These are phyloP conservation scores for Hephaestus fuliginosus DNA, from an alignment of 2,797 vertebrate genomes.

Conservation along the genomic window DNA sequence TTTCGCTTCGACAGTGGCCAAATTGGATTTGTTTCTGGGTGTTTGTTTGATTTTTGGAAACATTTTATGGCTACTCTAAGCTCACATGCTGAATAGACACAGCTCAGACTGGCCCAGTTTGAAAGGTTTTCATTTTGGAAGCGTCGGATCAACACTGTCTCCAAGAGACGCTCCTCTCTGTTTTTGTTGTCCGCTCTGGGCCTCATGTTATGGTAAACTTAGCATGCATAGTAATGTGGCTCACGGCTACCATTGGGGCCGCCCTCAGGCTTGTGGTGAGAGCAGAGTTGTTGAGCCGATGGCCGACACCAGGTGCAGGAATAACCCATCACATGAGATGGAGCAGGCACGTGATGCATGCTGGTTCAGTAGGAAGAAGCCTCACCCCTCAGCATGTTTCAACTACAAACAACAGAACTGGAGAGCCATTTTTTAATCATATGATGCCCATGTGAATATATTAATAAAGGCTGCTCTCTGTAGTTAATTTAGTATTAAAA, in stretches of 20 bases:
- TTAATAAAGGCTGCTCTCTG: slow-evolving; percentile 19
- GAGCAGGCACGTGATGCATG: slow-evolving; percentile 23
- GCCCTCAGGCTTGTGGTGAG: slow-evolving; percentile 3
- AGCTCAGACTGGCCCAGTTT: slow-evolving; percentile 35
- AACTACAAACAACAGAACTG: slow-evolving; percentile 55
- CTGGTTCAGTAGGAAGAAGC: slow-evolving; percentile 33
- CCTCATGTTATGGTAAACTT: slow-evolving; percentile 16
- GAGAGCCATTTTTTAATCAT: slow-evolving; percentile 31
- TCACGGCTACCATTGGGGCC: slow-evolving; percentile 13
- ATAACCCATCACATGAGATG: slow-evolving; percentile 45
- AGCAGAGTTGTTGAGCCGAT: background rate
- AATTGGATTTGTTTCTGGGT: slow-evolving; percentile 61
- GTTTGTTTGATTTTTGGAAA: slow-evolving; percentile 63
- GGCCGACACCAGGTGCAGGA: slow-evolving; percentile 37
- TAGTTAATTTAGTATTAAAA: background rate
- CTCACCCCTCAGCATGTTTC: slow-evolving; percentile 54
- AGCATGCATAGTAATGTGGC: slow-evolving; percentile 18
- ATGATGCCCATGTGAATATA: slow-evolving; percentile 33
- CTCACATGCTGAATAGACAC: slow-evolving; percentile 44
- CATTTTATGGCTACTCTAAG: slow-evolving; percentile 42
- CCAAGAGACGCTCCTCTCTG: slow-evolving; percentile 29
- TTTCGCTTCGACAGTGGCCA: slow-evolving; percentile 50
- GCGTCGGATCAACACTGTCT: slow-evolving; percentile 31
- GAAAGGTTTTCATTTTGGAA: slow-evolving; percentile 51
- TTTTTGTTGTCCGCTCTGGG: slow-evolving; percentile 14